A percentile compares a stretch with the other conserved stretches of the same genome.
Conservation (phyloP, 1,140 invertebrate genomes). For the Globodera rostochiensis region DNA sequence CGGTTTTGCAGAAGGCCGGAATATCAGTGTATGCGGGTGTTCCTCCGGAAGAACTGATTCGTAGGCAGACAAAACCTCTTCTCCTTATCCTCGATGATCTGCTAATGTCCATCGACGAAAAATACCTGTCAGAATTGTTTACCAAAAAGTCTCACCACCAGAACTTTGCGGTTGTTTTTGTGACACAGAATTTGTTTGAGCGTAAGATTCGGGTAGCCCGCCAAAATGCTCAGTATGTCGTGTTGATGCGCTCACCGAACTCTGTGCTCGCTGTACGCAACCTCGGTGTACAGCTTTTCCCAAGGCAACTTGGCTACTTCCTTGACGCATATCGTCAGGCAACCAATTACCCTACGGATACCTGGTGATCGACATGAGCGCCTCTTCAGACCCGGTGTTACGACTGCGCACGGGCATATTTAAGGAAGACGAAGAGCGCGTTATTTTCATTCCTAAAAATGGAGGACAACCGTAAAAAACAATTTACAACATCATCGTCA, state of each 20-base stretch:
- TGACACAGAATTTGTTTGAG: constrained; percentile 21
- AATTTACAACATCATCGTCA: too few relatives aligned
- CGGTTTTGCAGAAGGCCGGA: neutral
- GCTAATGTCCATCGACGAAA: constrained; percentile 10
- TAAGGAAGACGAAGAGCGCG: constrained; percentile 7
- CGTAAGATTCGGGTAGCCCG: constrained; percentile 13
- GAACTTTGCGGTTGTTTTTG: constrained; percentile 16
- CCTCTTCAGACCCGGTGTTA: constrained; percentile 4
- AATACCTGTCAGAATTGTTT: constrained; percentile 22
- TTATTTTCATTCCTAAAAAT: constrained; percentile 18
- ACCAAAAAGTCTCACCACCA: constrained; percentile 23
- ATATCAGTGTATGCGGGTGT: constrained; percentile 12
- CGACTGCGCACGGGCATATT: constrained; percentile 17
- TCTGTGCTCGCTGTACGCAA: constrained; percentile 11
- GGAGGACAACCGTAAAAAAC: neutral
- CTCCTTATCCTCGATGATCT: constrained; percentile 23
- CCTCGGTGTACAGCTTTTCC: constrained; percentile 16
- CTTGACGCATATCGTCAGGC: constrained; percentile 22
- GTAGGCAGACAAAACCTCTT: neutral
- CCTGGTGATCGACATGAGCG: constrained; percentile 24
- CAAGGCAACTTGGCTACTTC: constrained; percentile 8
- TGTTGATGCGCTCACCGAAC: constrained; percentile 20
- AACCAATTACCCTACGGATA: constrained; percentile 15
- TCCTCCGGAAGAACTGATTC: constrained; percentile 1
- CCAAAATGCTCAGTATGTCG: constrained; percentile 12